Base-by-base conservation (phyloP, 2,888 invertebrate genomes). In the Cistogaster globosa region DNA sequence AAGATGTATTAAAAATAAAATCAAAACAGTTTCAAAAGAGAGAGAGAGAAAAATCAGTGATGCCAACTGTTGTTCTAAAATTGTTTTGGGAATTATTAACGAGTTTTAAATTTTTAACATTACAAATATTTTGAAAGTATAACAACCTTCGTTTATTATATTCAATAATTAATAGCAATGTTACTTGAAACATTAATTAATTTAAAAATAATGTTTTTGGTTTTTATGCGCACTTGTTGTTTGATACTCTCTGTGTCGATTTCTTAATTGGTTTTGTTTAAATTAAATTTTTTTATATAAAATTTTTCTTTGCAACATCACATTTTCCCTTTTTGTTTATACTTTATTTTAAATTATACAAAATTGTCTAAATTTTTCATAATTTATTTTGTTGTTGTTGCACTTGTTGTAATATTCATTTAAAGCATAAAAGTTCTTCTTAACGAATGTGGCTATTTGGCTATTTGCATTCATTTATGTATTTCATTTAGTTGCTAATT, bases 391-490 rank as follows among this genome's bases (percentile, higher is more conserved):
- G 38, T 60, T 77, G 48, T 12, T 26, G 4, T 26, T 26, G 1
- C 4, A 26, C 4, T 22, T 20, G n/a, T 68, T 68, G 12, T n/a
- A 63, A n/a, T 48, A 48, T 69, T 55, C 22, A 22, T 42, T 55
- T 55, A 26, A 63, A 58, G 12, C 32, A 60, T 51, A 20, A 20
- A 20, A 63, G 12, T 32, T 20, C 55, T 63, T 78, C 20, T 71
- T 42, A 18, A 22, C 62, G 53, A 71, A 62, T 78, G 74, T 75
- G 58, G 26, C 4, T 4, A 26, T 26, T 26, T 26, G n/a, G 62
- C 68, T 71, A 77, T 78, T 79, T 72, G 65, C 72, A n/a, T n/a
- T 26, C 1, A 80, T 71, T 82, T 65, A 81, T 57, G 76, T 76
- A 45, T 76, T 71, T 67, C 58, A 60, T 62, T 53, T 80, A 22